Percentiles rank a stretch among this genome's conserved stretches.
These are phyloP conservation scores for Drepana falcataria DNA, from an alignment of 2,888 invertebrate genomes.

Conservation along the genomic window DNA sequence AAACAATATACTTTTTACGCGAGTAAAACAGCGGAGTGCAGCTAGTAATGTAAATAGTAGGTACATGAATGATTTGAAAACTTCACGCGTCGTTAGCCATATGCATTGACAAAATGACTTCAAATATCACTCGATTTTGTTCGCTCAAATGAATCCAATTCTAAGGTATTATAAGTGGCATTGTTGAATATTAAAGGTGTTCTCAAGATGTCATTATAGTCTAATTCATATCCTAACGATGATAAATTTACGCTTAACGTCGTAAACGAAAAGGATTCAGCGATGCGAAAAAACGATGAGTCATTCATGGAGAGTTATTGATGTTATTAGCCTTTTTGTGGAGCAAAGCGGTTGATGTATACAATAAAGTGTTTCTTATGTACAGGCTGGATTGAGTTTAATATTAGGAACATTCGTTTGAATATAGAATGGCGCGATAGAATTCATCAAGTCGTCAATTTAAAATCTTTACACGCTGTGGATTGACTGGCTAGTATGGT, in stretches of 20 bases:
- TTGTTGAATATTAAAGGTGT: conserved; percentile 23
- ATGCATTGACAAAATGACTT: conserved; percentile 3
- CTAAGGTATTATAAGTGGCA: conserved; percentile 23
- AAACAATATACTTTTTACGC: too few relatives aligned
- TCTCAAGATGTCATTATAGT: conserved; percentile 33
- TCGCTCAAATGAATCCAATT: conserved; percentile 25
- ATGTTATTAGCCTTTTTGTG: conserved; percentile 58
- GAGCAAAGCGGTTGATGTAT: conserved; percentile 44
- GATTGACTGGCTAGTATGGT: too few relatives aligned
- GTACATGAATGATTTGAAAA: not conserved
- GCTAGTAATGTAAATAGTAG: not conserved
- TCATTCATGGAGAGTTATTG: conserved; percentile 45
- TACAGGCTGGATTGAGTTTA: conserved; percentile 34
- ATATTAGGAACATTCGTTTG: too few relatives aligned
- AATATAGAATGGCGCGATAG: too few relatives aligned
- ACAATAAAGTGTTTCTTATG: conserved; percentile 41
- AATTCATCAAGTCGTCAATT: too few relatives aligned
- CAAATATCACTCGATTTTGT: conserved; percentile 10
- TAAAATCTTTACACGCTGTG: too few relatives aligned
- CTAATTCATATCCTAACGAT: conserved; percentile 43
- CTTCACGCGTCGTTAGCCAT: not conserved
- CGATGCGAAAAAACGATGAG: conserved; percentile 42
- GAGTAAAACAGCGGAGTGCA: too few relatives aligned
- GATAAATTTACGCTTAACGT: conserved; percentile 50
- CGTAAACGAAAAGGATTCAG: conserved; percentile 44